Base-by-base conservation (phyloP, 2,113 vertebrate genomes). In the Zootoca vivipara region DNA sequence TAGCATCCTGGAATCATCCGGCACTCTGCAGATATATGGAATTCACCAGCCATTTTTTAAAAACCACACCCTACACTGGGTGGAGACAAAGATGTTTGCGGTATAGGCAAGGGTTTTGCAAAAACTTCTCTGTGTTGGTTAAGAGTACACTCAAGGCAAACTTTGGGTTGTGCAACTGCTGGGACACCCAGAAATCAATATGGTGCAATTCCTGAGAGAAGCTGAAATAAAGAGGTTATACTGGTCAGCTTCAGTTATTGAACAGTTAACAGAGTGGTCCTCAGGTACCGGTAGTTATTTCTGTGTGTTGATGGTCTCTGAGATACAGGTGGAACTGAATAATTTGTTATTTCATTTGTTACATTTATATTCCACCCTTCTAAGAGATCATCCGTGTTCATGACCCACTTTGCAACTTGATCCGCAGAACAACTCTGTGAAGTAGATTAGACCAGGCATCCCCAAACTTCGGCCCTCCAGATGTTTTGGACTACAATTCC, bases 61-160 rank as follows among this genome's bases (percentile, higher is more conserved):
- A 52, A 89, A 78, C 12, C 67, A 56, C 46, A 89, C 82, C 85
- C 33, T 0, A 81, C 26, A 73, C 87, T 86, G 65, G 18, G 26
- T 1, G 67, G 13, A 87, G 78, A 93, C 16, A 85, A 81, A 87
- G 90, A 8, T 87, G 7, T 83, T 74, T 75, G 26, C 65, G 62
- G 40, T 90, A 10, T 22, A 78, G 38, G 80, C 84, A 93, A 64
- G 88, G 87, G 87, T 88, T 87, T 78, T 0, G 33, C 67, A 81
- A 92, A 91, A 95, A 90, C 87, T 22, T 77, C 73, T 46, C 90
- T 70, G 18, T 40, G 40, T 92, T 95, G 89, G 80, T 92, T 90
- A 93, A 93, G 70, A 40, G 42, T 75, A 90, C 89, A 89, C 85
- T 93, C 85, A 91, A 92, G 92, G 91, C 73, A 92, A 93, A 85